Base-by-base conservation (phyloP, 2,113 vertebrate species). In the Urocynchramus pylzowi region DNA sequence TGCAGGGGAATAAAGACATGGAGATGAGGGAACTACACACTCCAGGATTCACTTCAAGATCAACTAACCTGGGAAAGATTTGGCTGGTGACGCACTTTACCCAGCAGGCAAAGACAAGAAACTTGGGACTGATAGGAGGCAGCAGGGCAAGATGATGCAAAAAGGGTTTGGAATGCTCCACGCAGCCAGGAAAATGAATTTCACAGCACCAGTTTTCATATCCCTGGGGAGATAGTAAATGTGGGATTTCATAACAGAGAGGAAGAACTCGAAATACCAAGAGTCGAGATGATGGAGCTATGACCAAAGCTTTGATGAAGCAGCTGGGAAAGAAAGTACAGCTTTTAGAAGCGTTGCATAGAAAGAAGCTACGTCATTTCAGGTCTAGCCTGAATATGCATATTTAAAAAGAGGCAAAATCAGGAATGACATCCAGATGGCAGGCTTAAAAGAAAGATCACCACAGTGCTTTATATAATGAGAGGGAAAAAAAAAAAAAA, bases 381-480 rank as follows among this genome's bases (percentile, higher is more conserved):
- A 87, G 91, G 89, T 97, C 93, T 95, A 95, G 93, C 65, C 82
- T 89, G 74, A 93, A 95, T 91, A 76, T 45, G 74, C 63, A 64
- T 79, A 82, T 68, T 95, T 89, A 73, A 95, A 92, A 89, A 84
- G 84, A 96, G 87, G 56, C 81, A 91, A 91, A 91, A 95, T 94
- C 81, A 96, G 90, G 81, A 95, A 53, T 87, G 87, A 91, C 87
- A 94, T 87, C 94, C 96, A 96, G 94, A 96, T 96, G 95, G 95
- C 81, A 96, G 75, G 77, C 91, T 85, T 87, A 75, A 91, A 96
- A 89, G 95, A 93, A 76, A 82, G 87, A 91, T 93, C 91, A 95
- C 74, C 84, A 71, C 8, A 50, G 57, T 1, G 5, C 67, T 85
- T 96, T 96, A 95, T 95, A 24, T 96, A 95, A 95, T 91, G 65